Evolutionary conservation across 2,888 invertebrate species (phyloP), one percentile per base, ranked within the genome.

Genomic region (Malthinus flaveolus): DNA sequence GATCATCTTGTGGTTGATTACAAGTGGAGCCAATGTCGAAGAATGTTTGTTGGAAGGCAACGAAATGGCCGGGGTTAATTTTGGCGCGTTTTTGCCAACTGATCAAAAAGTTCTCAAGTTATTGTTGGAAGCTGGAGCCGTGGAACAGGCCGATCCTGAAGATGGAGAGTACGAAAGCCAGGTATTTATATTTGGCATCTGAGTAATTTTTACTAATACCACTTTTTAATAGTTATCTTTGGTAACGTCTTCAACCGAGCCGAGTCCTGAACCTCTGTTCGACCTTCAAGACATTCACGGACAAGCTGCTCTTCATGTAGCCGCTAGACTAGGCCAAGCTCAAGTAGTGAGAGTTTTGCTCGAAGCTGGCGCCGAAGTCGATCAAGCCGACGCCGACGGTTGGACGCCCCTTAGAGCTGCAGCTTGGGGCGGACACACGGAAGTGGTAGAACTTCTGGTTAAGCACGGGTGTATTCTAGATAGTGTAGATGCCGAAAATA

Each of bases 391-490:
- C 78, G 84, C 85, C 48, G 94, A 94, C 72, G 94, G 94, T 32
- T 95, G 94, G 96, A 93, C 93, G 32, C 91, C 94, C 9, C 80
- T 95, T 45, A 81, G 96, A 54, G 95, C 96, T 3, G 95, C 96
- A 12, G 95, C 96, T 8, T 97, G 96, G 96, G 96, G 95, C 46
- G 97, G 97, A 1, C 96, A 97, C 72, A 90, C 90, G 1, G 90
- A 92, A 81, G 91, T 92, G 1, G 92, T 93, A 0, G 90, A 91
- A 66, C 82, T 90, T 9, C 80, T 96, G 42, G 83, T 95, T 37
- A 85, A 87, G 48, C 87, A 87, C 66, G 88, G 90, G 0, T 94
- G 94, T 62, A 85, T 89, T 68, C 89, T 96, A 3, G 94, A 97
- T 75, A 87, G 91, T 68, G 90, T 92, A 1, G 94, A 95, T 72